Evolutionary conservation across 1,140 invertebrate genomes (phyloP), one percentile per base, ranked within the genome.

Genomic region (Aphelenchoides avenae): DNA sequence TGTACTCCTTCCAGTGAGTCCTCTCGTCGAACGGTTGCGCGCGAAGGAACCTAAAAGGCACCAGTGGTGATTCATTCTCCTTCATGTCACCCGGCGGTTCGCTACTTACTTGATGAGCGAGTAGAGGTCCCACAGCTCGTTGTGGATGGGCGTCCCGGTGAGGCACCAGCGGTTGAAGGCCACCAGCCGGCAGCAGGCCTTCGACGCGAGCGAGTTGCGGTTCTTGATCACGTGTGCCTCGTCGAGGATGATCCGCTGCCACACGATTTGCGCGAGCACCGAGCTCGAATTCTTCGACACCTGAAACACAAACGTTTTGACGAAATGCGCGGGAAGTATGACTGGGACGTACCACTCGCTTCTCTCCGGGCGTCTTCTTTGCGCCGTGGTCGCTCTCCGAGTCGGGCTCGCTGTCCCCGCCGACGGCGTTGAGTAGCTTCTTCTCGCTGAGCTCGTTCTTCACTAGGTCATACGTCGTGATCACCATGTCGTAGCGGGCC

Each of bases 111-210:
- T 88, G 0, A 95, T 75, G 18, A 94, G 78, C 0, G 89, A 86
- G 79, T 86, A 94, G 18, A 94, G 81, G 79, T 95, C 90, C 34
- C 86, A 75, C 71, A 91, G 85, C 76, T 89, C 87, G 76, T 97
- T 96, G 64, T 96, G 91, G 47, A 97, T 86, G 0, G 91, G 91
- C 0, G 92, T 97, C 9, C 92, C 92, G 5, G 91, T 92, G 0
- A 96, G 48, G 48, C 63, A 85, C 89, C 90, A 95, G 37, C 88
- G 83, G 27, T 83, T 81, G 40, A 75, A 78, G 0, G 81, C 84
- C 0, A 66, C 61, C 3, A 95, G 73, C 11, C 77, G 74, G 73
- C 84, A 87, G 0, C 87, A 85, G 0, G 87, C 85, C 64, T 83
- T 67, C 1, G 87, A 85, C 0, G 84, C 85, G 48, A 84, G 79